A percentile compares a stretch with the other conserved stretches of the same genome.
Evolutionary conservation across 2,113 vertebrate genomes (phyloP).

Genomic region (Trichechus manatus): DNA sequence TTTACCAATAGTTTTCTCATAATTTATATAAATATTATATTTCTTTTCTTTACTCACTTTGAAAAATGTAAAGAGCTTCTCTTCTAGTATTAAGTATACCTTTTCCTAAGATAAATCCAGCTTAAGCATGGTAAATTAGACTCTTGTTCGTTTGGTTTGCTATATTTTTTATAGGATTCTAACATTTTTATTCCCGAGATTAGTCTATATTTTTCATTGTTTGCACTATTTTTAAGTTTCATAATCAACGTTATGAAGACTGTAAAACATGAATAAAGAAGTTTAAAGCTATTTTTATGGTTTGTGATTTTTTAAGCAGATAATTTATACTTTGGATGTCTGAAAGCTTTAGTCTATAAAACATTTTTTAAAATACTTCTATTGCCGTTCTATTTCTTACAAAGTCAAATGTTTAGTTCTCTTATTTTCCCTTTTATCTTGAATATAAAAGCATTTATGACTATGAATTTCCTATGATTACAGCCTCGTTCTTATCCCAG

Average conservation of each 20-base stretch:
- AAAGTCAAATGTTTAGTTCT: constrained; percentile 26
- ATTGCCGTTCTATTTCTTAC: neutral
- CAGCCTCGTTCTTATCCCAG: neutral
- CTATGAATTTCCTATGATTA: constrained; percentile 35
- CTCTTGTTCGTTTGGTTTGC: neutral
- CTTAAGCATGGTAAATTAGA: neutral
- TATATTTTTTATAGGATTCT: neutral
- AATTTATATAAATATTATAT: neutral
- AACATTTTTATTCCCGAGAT: neutral
- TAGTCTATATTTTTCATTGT: neutral
- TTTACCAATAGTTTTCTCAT: neutral
- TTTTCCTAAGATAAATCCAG: constrained; percentile 48
- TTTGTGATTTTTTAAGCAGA: neutral
- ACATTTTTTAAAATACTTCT: constrained; percentile 25
- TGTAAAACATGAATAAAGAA: neutral
- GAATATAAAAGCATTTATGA: constrained; percentile 4
- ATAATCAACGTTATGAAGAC: neutral
- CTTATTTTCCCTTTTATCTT: constrained; percentile 7
- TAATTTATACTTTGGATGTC: constrained; percentile 26
- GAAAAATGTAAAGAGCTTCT: neutral
- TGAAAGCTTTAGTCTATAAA: neutral
- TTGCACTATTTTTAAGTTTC: neutral
- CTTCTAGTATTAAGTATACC: neutral
- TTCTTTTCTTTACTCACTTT: neutral
- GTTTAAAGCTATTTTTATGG: neutral